Conservation (phyloP, 2,113 vertebrate genomes). For the Ploceus nigricollis region DNA sequence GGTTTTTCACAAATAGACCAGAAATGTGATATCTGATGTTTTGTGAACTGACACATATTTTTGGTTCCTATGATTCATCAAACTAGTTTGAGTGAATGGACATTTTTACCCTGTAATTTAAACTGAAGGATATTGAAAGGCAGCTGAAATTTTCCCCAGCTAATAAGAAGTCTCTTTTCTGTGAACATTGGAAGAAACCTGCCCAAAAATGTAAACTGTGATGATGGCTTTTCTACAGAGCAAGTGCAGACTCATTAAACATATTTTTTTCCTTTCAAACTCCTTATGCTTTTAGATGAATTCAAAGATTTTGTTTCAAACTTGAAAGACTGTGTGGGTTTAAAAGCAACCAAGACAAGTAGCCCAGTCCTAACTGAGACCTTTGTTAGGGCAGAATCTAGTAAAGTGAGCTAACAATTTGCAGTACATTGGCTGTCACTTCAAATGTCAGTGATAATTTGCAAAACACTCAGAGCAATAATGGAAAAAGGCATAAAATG, state of each 20-base stretch:
- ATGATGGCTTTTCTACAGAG: background rate
- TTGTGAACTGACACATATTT: background rate
- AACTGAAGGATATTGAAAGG: slow-evolving; percentile 19
- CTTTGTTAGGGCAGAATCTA: slow-evolving; percentile 23
- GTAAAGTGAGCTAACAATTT: slow-evolving; percentile 27
- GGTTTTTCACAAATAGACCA: background rate
- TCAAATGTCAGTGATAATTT: slow-evolving; percentile 42
- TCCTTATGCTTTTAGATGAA: background rate
- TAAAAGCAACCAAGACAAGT: slow-evolving; percentile 33
- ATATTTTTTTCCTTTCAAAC: background rate
- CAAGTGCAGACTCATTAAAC: background rate
- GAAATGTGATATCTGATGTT: background rate
- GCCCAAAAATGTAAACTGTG: background rate
- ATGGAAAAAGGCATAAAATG: background rate
- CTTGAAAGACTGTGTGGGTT: slow-evolving; percentile 14
- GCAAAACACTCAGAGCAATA: slow-evolving; percentile 31
- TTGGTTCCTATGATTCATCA: slow-evolving; percentile 25
- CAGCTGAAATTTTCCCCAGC: background rate
- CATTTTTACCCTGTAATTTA: slow-evolving; percentile 41
- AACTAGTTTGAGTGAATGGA: slow-evolving; percentile 2
- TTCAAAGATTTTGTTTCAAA: slow-evolving; percentile 4
- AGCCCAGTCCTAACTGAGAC: slow-evolving; percentile 21
- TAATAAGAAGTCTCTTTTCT: background rate
- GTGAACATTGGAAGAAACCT: background rate
- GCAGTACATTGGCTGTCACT: slow-evolving; percentile 28